Conservation (phyloP, 2,113 vertebrate species). For the Anhinga rufa region DNA sequence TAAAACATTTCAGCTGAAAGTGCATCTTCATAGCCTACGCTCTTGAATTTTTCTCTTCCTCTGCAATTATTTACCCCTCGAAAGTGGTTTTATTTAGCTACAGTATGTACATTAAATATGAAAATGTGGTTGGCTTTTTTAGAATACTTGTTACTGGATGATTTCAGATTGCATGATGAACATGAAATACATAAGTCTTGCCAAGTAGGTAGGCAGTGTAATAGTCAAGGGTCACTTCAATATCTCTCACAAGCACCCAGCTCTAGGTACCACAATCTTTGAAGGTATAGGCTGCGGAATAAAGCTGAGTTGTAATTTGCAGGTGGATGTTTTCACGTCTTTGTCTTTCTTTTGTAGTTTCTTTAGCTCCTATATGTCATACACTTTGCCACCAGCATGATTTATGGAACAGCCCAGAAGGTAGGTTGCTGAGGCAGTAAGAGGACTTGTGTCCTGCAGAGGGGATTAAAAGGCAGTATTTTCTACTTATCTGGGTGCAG, state of each 20-base stretch:
- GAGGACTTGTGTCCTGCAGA: not conserved
- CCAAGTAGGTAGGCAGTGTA: slow-evolving; percentile 5
- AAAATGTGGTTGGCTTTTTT: slow-evolving; percentile 55
- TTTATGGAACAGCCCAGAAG: not conserved
- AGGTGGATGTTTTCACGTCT: not conserved
- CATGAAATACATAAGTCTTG: slow-evolving; percentile 22
- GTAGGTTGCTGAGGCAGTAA: not conserved
- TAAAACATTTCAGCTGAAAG: slow-evolving; percentile 53
- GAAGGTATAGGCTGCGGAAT: not conserved
- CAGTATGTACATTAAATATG: slow-evolving; percentile 53
- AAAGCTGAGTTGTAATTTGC: not conserved
- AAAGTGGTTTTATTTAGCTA: slow-evolving; percentile 60
- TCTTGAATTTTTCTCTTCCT: slow-evolving; percentile 63
- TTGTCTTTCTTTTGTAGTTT: not conserved
- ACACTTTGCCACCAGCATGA: not conserved
- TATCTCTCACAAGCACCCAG: not conserved
- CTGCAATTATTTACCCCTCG: slow-evolving; percentile 60
- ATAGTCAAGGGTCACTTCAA: slow-evolving; percentile 18
- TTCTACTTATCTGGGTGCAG: not conserved
- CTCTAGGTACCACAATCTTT: not conserved
- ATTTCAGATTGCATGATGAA: slow-evolving; percentile 48
- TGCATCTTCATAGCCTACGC: slow-evolving; percentile 58
- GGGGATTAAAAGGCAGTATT: not conserved
- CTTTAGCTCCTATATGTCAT: not conserved
- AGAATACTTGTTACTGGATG: slow-evolving; percentile 57